A percentile compares a stretch with the other conserved stretches of the same genome.
Evolutionary conservation across 2,797 vertebrate species (phyloP).

Genomic region (Pseudotriccus pelzelni): DNA sequence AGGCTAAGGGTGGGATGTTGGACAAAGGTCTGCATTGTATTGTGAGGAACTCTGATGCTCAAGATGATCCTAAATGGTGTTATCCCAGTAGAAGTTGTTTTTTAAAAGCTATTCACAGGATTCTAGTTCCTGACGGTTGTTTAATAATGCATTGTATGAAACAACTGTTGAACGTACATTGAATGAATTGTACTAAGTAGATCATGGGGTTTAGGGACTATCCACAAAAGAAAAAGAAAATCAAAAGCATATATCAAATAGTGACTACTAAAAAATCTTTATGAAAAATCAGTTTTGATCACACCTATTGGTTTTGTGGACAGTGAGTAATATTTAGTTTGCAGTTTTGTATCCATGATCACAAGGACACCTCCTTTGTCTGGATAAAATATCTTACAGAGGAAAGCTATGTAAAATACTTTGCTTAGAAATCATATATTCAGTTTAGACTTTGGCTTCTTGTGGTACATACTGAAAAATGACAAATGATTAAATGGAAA

Average conservation of each 20-base stretch:
- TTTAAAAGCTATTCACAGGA: accelerated
- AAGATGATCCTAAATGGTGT: not conserved
- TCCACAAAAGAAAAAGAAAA: not conserved
- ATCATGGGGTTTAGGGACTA: not conserved
- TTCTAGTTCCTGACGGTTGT: not conserved
- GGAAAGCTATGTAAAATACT: not conserved
- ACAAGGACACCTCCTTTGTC: not conserved
- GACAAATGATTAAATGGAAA: not conserved
- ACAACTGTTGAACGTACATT: not conserved
- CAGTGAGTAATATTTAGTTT: not conserved
- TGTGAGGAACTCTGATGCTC: not conserved
- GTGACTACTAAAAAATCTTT: not conserved
- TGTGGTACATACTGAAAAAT: not conserved
- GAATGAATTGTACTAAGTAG: not conserved
- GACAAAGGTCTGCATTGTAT: not conserved
- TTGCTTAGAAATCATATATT: not conserved
- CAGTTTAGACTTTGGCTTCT: not conserved
- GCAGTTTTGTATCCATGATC: not conserved
- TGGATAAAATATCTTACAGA: not conserved
- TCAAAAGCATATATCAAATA: not conserved
- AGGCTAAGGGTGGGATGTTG: not conserved
- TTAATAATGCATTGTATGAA: not conserved
- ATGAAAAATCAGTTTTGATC: not conserved
- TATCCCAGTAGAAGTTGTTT: not conserved
- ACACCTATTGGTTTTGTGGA: not conserved